A percentile compares a stretch with the other conserved stretches of the same genome.
Evolutionary conservation across 2,888 invertebrate species (phyloP).

Genomic region (Dryocosmus kuriphilus): DNA sequence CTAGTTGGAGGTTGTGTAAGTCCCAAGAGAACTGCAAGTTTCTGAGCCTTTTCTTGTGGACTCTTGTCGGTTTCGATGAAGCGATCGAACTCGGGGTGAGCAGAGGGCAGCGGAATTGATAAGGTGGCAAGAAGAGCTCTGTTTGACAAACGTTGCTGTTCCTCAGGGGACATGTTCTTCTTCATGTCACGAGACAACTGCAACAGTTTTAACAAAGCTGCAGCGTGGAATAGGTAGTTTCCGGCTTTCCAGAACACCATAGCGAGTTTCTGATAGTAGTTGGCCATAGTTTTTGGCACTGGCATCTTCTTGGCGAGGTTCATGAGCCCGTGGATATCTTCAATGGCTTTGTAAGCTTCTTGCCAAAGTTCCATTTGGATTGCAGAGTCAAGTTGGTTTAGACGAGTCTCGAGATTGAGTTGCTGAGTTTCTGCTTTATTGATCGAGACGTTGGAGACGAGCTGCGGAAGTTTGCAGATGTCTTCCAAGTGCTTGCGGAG

Average conservation of each 20-base stretch:
- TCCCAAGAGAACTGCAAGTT: conserved; percentile 92
- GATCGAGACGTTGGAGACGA: conserved; percentile 93
- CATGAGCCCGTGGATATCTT: conserved; percentile 96
- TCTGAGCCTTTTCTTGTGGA: conserved; percentile 95
- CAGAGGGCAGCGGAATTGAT: conserved; percentile 95
- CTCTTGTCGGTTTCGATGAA: conserved; percentile 99
- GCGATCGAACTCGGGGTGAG: conserved; percentile 97
- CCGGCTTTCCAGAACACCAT: conserved; percentile 99
- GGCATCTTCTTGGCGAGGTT: conserved; percentile 97
- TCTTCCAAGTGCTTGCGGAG: conserved; percentile 97
- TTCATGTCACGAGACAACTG: conserved; percentile 97
- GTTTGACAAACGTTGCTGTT: conserved; percentile 96
- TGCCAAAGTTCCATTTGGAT: conserved; percentile 99
- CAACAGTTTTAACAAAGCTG: conserved; percentile 95
- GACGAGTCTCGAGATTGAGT: conserved; percentile 96
- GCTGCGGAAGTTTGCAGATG: conserved; percentile 93
- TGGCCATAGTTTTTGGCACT: conserved; percentile 98
- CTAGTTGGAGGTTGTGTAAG: conserved; percentile 95
- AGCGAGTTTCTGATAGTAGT: conserved; percentile 98
- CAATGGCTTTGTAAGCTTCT: conserved; percentile 99
- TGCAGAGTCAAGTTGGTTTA: conserved; percentile 97
- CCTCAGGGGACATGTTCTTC: conserved; percentile 96
- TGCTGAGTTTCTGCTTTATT: conserved; percentile 98
- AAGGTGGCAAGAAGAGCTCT: conserved; percentile 96
- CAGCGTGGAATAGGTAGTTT: conserved; percentile 98